These are phyloP conservation scores for Nezara viridula DNA, from an alignment of 2,888 invertebrate species.

Conservation along the genomic window DNA sequence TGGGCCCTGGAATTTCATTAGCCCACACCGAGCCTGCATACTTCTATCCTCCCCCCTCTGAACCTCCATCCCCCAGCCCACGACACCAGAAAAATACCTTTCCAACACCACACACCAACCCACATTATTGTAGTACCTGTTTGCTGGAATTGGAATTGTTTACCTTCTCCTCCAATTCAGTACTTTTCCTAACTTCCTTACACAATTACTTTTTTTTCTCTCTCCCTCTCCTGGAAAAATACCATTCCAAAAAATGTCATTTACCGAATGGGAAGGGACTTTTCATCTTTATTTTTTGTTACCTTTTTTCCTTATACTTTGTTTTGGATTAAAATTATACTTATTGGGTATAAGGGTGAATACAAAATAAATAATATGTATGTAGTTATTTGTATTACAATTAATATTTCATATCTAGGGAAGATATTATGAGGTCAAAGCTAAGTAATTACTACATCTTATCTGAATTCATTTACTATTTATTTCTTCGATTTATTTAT, in stretches of 20 bases:
- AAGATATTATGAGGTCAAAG: too few species aligned
- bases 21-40: conserved; percentile 28
- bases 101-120: conserved; percentile 36
- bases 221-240: neutral
- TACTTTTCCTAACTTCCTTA: conserved; percentile 36
- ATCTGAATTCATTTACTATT: too few species aligned
- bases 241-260: conserved; percentile 16
- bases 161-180: conserved; percentile 37
- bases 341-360: neutral
- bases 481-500: too few species aligned
- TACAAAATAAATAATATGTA: too few species aligned
- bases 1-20: conserved; percentile 49
- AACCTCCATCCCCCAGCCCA: neutral
- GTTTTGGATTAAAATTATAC: neutral
- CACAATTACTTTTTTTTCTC: conserved; percentile 13
- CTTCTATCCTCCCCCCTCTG: neutral
- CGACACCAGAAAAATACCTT: conserved; percentile 48
- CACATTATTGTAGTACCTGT: conserved; percentile 40
- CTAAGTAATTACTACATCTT: too few species aligned
- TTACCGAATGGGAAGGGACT: neutral
- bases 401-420: too few species aligned
- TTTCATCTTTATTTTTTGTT: neutral
- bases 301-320: neutral
- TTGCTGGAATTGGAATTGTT: conserved; percentile 48
- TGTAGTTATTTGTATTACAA: too few species aligned